phyloP scores from a whole-genome alignment of 1,140 invertebrate species.

The Subanguina moxae region DNA sequence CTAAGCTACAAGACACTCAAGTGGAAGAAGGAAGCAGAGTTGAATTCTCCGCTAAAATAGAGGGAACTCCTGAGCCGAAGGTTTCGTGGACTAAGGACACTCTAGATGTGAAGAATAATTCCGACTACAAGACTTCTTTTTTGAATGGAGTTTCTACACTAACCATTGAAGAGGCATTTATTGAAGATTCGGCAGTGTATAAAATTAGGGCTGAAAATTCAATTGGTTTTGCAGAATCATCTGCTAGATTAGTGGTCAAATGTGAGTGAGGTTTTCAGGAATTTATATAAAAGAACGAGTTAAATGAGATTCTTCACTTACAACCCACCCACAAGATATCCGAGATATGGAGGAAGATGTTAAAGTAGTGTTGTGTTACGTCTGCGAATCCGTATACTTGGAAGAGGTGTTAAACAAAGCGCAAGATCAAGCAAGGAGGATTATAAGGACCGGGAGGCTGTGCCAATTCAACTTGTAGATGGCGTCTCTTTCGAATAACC shows the following conservation, averaged over 20 bases:
- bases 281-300: too few relatives aligned
- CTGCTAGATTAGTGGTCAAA: conserved; percentile 72
- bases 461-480: too few relatives aligned
- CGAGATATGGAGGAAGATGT: too few relatives aligned
- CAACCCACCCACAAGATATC: too few relatives aligned
- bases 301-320: too few relatives aligned
- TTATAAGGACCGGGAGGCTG: too few relatives aligned
- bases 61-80: conserved; percentile 69
- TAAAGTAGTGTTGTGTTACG: too few relatives aligned
- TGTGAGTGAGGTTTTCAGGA: conserved; percentile 62
- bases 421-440: too few relatives aligned
- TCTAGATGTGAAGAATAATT: conserved; percentile 68
- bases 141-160: conserved; percentile 66
- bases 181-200: conserved; percentile 76
- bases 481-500: too few relatives aligned
- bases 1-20: conserved; percentile 20
- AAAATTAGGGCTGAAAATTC: conserved; percentile 71
- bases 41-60: conserved; percentile 64
- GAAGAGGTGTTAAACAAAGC: too few relatives aligned
- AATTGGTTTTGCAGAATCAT: conserved; percentile 70
- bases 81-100: conserved; percentile 84
- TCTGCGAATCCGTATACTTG: too few relatives aligned
- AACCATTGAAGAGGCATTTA: conserved; percentile 74
- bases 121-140: conserved; percentile 68
- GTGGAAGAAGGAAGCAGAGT: conserved; percentile 44